phyloP scores from a whole-genome alignment of 2,113 vertebrate genomes.

The Polypterus senegalus region DNA sequence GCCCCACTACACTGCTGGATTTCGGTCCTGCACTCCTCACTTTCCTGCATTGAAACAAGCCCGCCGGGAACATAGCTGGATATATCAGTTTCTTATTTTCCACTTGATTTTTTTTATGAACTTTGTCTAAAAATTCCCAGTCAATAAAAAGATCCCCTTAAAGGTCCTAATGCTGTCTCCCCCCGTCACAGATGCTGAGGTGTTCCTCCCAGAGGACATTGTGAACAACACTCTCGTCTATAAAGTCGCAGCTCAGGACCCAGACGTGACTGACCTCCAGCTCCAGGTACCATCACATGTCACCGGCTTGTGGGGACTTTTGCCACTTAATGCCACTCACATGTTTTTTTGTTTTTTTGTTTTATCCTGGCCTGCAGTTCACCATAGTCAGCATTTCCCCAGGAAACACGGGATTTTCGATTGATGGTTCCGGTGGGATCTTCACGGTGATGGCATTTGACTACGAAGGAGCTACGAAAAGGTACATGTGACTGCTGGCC shows the following conservation, averaged over 20 bases:
- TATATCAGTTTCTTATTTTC: too few relatives aligned
- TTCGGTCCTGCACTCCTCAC: too few relatives aligned
- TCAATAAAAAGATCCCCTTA: too few relatives aligned
- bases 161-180: too few relatives aligned
- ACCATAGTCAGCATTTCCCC: constrained; percentile 11
- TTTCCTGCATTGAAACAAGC: too few relatives aligned
- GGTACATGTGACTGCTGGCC: constrained; percentile 9
- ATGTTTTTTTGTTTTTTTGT: not conserved
- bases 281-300: constrained; percentile 5
- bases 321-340: constrained; percentile 22
- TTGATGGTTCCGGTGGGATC: constrained; percentile 12
- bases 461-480: constrained; percentile 12
- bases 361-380: constrained; percentile 16
- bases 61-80: too few relatives aligned
- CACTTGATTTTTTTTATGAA: too few relatives aligned
- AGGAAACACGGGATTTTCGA: constrained; percentile 16
- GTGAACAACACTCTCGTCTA: constrained; percentile 20
- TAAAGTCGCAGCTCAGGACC: constrained; percentile 20
- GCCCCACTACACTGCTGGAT: too few relatives aligned
- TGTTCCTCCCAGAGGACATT: constrained; percentile 30
- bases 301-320: constrained; percentile 11
- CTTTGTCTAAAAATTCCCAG: too few relatives aligned
- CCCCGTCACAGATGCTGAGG: constrained; percentile 20
- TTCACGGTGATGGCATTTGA: constrained; percentile 13
- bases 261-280: constrained; percentile 26